A percentile compares a stretch with the other conserved stretches of the same genome.
phyloP scores from a whole-genome alignment of 53 echinoderm and acorn worm genomes.

The Zoroaster sp. region DNA sequence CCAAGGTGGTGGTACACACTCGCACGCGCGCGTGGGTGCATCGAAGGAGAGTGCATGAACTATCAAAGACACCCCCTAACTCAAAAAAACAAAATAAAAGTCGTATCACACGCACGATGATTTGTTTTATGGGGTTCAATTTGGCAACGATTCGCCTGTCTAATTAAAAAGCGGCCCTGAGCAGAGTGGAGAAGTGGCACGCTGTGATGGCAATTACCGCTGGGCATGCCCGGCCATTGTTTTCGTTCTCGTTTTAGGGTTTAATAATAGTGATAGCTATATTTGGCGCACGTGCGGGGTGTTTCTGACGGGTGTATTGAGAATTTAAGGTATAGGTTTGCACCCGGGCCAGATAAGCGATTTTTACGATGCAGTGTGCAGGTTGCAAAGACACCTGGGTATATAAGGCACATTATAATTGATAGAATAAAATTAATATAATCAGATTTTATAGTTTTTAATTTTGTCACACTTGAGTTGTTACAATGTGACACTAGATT shows the following conservation, averaged over 20 bases:
- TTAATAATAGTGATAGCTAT: neutral
- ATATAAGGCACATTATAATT: too few relatives aligned
- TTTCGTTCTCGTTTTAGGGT: neutral
- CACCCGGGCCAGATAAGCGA: too few relatives aligned
- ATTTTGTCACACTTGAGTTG: too few relatives aligned
- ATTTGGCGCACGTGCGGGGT: neutral
- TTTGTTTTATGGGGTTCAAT: constrained; percentile 6
- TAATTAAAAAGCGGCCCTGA: constrained; percentile 46
- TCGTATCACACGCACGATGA: neutral
- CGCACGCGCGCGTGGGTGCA: neutral
- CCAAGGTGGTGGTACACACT: neutral
- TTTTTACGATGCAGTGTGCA: too few relatives aligned
- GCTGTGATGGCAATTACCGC: constrained; percentile 5
- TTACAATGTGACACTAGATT: too few relatives aligned
- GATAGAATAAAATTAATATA: too few relatives aligned
- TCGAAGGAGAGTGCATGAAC: neutral
- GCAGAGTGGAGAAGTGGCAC: neutral
- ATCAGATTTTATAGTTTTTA: too few relatives aligned
- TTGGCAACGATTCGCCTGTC: neutral
- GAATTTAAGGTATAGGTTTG: too few relatives aligned
- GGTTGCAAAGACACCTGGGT: too few relatives aligned
- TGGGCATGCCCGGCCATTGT: constrained; percentile 7
- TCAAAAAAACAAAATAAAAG: too few relatives aligned
- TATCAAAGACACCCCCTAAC: neutral
- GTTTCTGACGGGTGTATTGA: too few relatives aligned